These are phyloP conservation scores for Formicarius rufipectus DNA, from an alignment of 2,113 vertebrate species.

Conservation along the genomic window DNA sequence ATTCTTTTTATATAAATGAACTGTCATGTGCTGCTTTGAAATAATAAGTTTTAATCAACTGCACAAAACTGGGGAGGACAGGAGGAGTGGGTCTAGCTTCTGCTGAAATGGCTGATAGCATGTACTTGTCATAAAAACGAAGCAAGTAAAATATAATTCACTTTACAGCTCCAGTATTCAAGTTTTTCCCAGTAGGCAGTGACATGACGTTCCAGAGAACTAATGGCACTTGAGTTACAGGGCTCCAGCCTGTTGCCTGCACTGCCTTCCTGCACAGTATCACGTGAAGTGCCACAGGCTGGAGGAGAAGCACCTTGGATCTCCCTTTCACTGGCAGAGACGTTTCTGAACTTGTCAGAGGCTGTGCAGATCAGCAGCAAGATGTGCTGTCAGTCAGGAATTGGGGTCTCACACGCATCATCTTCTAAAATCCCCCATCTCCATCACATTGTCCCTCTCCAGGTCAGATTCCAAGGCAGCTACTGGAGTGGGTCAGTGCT, in stretches of 20 bases:
- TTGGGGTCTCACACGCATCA: not conserved
- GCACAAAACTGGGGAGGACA: not conserved
- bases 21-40: accelerated
- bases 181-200: not conserved
- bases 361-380: not conserved
- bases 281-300: accelerated
- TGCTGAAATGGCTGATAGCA: not conserved
- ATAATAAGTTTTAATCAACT: not conserved
- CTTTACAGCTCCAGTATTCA: not conserved
- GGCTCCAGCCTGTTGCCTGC: not conserved
- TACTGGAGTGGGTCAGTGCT: not conserved
- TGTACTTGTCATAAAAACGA: not conserved
- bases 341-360: not conserved
- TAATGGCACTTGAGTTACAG: not conserved
- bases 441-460: not conserved
- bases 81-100: not conserved
- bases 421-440: accelerated
- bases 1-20: not conserved
- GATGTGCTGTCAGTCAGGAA: not conserved
- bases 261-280: not conserved
- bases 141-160: not conserved
- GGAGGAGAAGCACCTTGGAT: not conserved
- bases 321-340: not conserved
- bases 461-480: not conserved
- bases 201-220: not conserved